Percentiles rank a stretch among this genome's conserved stretches.
These are phyloP conservation scores for Chiloscyllium plagiosum DNA, from an alignment of 2,113 vertebrate species.

Conservation along the genomic window DNA sequence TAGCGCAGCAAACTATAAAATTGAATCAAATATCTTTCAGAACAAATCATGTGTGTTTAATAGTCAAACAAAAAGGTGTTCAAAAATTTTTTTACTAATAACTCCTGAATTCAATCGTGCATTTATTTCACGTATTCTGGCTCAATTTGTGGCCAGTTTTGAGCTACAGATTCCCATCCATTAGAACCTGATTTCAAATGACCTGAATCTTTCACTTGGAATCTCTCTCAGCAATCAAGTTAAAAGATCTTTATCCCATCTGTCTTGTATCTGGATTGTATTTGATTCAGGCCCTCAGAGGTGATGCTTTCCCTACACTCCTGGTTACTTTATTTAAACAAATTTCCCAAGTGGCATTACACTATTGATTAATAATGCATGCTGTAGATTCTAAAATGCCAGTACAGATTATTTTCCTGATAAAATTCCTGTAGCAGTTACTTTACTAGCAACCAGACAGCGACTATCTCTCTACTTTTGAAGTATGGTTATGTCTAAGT, in stretches of 20 bases:
- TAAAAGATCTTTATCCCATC: conserved; percentile 32
- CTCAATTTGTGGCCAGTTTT: neutral
- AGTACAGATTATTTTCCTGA: neutral
- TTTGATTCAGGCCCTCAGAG: neutral
- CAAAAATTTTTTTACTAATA: neutral
- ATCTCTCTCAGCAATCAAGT: neutral
- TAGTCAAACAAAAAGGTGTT: neutral
- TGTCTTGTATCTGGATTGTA: conserved; percentile 1
- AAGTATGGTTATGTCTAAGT: neutral
- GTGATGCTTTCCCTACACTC: conserved; percentile 2
- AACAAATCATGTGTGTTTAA: neutral
- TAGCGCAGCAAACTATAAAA: neutral
- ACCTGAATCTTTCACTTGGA: neutral
- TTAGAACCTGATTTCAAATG: neutral
- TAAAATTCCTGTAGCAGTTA: neutral
- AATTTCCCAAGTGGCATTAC: conserved; percentile 1
- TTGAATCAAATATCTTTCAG: neutral
- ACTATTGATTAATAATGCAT: conserved; percentile 11
- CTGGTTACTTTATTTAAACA: conserved; percentile 15
- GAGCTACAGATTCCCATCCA: neutral
- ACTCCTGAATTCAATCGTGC: neutral
- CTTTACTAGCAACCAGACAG: neutral
- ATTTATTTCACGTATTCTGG: neutral
- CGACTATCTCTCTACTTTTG: neutral
- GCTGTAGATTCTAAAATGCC: neutral